Evolutionary conservation across 1,140 invertebrate species (phyloP).

Genomic region (Macrotrachela quadricornifera): DNA sequence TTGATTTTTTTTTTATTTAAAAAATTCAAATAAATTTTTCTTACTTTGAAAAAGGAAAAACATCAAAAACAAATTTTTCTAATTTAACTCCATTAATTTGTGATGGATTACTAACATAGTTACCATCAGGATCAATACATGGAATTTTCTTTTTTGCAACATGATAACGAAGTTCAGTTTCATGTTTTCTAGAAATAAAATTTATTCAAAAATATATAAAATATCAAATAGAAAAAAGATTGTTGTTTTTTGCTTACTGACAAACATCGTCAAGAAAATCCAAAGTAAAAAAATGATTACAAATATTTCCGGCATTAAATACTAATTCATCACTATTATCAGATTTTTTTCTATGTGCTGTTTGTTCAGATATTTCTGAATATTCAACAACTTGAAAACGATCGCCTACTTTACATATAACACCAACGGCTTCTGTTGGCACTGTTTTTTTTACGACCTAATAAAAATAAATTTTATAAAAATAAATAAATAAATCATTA

Average conservation of each 20-base stretch:
- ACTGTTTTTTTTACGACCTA: slow-evolving; percentile 59
- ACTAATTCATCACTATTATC: slow-evolving; percentile 42
- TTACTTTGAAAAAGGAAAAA: slow-evolving; percentile 66
- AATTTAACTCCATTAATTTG: slow-evolving; percentile 88
- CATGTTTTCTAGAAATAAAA: slow-evolving; percentile 13
- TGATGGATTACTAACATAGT: slow-evolving; percentile 45
- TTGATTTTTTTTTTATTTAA: too few relatives aligned
- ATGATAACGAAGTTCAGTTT: slow-evolving; percentile 55
- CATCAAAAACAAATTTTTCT: slow-evolving; percentile 98
- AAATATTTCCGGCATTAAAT: slow-evolving; percentile 87
- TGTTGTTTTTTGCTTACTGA: slow-evolving; percentile 21
- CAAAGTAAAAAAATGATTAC: slow-evolving; percentile 84
- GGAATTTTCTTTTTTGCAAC: slow-evolving; percentile 94
- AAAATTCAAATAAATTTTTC: slow-evolving; percentile 10
- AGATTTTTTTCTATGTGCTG: slow-evolving; percentile 50
- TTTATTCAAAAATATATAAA: neutral
- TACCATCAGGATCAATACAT: slow-evolving; percentile 46
- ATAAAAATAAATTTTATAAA: too few relatives aligned
- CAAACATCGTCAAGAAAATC: slow-evolving; percentile 49
- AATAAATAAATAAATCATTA: too few relatives aligned
- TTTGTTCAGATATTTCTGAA: slow-evolving; percentile 70
- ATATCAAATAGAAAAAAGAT: neutral
- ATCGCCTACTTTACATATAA: slow-evolving; percentile 69
- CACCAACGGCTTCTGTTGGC: slow-evolving; percentile 76
- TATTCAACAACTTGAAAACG: slow-evolving; percentile 78